Base-by-base conservation (phyloP, 2,113 vertebrate genomes). In the Perca flavescens region DNA sequence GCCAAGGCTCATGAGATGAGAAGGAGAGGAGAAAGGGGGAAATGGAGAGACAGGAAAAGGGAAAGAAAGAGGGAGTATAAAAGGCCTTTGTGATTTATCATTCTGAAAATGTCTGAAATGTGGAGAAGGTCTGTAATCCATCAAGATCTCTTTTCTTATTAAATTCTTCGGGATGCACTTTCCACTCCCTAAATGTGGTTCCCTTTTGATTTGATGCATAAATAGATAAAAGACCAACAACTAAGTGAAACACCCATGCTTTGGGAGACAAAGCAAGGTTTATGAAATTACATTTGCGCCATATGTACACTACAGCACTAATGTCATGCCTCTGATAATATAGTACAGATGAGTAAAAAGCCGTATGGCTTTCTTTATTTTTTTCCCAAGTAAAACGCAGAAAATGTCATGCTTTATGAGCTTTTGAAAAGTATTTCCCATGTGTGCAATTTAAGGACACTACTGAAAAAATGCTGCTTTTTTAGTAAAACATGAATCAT, bases 101-200 rank as follows among this genome's bases (percentile, higher is more conserved):
- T 95, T 95, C 86, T 90, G 91, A 93, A 95, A 94, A 93, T 94
- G 93, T 95, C 94, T 95, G 92, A 90, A 91, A 93, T 91, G 90
- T 94, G 92, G 92, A 94, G 94, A 95, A 93, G 91, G 92, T 92
- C 90, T 93, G 91, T 95, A 95, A 96, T 96, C 95, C 95, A 95
- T 96, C 95, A 96, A 93, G 88, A 95, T 96, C 93, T 93, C 91
- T 91, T 95, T 95, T 96, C 94, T 95, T 95, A 96, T 96, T 95
- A 96, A 94, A 96, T 95, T 95, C 94, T 94, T 94, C 90, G 95
- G 91, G 92, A 95, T 94, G 95, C 93, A 94, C 94, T 95, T 94
- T 94, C 92, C 85, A 92, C 92, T 93, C 90, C 91, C 90, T 94
- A 92, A 88, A 91, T 94, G 91, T 89, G 89, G 83, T 87, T 87